phyloP scores from a whole-genome alignment of 2,113 vertebrate genomes.

The Piprites chloris region DNA sequence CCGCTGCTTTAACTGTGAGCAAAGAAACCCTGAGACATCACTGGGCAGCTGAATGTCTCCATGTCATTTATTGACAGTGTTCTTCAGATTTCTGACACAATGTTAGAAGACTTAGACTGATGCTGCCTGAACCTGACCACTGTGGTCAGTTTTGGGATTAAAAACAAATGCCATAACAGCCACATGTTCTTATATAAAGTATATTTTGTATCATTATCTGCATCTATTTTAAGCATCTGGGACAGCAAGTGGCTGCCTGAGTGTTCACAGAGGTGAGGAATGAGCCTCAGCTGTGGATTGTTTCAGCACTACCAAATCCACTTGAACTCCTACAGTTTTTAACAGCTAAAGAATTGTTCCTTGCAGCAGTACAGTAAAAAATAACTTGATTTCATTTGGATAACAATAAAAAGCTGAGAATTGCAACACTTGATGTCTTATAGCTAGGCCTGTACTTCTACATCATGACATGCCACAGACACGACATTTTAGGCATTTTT shows the following conservation, averaged over 20 bases:
- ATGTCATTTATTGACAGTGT: neutral
- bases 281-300: neutral
- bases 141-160: neutral
- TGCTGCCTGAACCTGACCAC: neutral
- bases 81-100: neutral
- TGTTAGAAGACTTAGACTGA: neutral
- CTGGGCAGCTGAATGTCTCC: neutral
- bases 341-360: neutral
- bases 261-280: neutral
- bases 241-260: neutral
- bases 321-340: neutral
- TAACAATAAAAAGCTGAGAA: neutral
- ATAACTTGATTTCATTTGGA: neutral
- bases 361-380: neutral
- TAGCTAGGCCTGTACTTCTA: rapidly evolving
- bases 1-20: neutral
- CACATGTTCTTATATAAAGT: neutral
- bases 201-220: neutral
- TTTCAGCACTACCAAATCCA: neutral
- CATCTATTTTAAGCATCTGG: neutral
- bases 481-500: neutral
- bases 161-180: neutral
- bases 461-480: neutral
- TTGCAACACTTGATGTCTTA: neutral
- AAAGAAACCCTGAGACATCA: neutral